Evolutionary conservation across 2,113 vertebrate genomes (phyloP).

Genomic region (Phodopus roborovskii): DNA sequence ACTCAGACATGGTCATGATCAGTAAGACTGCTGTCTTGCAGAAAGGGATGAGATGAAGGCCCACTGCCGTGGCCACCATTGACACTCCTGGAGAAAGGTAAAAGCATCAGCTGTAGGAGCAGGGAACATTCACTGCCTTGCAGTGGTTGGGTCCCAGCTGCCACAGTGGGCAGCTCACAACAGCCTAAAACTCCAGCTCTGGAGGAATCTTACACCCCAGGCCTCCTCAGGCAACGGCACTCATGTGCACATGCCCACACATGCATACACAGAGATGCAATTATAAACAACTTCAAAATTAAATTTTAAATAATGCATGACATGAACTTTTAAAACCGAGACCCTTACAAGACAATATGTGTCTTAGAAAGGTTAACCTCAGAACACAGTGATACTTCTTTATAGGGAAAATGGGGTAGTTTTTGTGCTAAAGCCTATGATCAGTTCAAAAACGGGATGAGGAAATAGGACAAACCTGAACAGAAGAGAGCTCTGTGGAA

Average conservation of each 20-base stretch:
- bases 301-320: not conserved
- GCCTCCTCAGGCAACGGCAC: not conserved
- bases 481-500: no score
- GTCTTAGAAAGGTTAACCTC: not conserved
- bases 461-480: not conserved
- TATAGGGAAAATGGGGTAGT: not conserved
- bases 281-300: not conserved
- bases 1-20: constrained; percentile 88
- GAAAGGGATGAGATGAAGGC: constrained; percentile 92
- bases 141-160: no score
- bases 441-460: not conserved
- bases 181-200: not conserved
- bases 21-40: constrained; percentile 90
- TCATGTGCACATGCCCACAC: no score
- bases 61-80: constrained; percentile 89
- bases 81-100: no score
- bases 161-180: not conserved
- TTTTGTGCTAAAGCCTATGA: not conserved
- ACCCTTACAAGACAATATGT: no score
- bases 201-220: not conserved
- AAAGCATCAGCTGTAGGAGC: no score
- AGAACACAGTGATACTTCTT: not conserved
- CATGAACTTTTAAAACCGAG: not conserved
- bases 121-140: not conserved
- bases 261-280: no score